Percentiles rank a stretch among this genome's conserved stretches.
Conservation (phyloP, 2,888 invertebrate genomes). For the Drosophila robusta region DNA sequence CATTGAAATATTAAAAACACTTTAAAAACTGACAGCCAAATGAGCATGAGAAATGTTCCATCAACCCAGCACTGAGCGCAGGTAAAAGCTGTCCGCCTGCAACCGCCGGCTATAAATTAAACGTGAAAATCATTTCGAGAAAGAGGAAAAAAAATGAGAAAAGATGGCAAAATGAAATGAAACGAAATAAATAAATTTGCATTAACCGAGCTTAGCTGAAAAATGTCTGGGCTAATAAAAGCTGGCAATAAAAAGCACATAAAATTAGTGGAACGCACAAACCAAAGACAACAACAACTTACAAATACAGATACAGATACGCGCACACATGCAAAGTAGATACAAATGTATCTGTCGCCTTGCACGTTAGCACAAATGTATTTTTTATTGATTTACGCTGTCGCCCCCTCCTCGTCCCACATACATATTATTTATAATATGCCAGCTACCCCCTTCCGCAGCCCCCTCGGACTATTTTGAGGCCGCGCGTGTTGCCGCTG, state of each 20-base stretch:
- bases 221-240: slow-evolving; percentile 78
- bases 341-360: slow-evolving; percentile 64
- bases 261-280: slow-evolving; percentile 68
- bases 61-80: slow-evolving; percentile 27
- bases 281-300: slow-evolving; percentile 8
- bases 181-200: slow-evolving; percentile 76
- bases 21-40: slow-evolving; percentile 70
- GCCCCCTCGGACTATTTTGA: slow-evolving; percentile 29
- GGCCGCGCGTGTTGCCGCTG: slow-evolving; percentile 53
- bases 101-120: slow-evolving; percentile 65
- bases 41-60: slow-evolving; percentile 54
- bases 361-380: slow-evolving; percentile 36
- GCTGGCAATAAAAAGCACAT: slow-evolving; percentile 77
- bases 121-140: slow-evolving; percentile 49
- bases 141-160: neutral
- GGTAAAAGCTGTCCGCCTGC: slow-evolving; percentile 53
- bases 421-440: slow-evolving; percentile 71
- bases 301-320: slow-evolving; percentile 26
- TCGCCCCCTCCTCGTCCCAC: slow-evolving; percentile 12
- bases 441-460: neutral
- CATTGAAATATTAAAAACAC: slow-evolving; percentile 82
- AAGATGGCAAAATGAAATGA: slow-evolving; percentile 38
- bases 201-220: slow-evolving; percentile 74
- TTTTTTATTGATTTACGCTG: slow-evolving; percentile 69
- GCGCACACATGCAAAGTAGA: slow-evolving; percentile 9